These are phyloP conservation scores for Congeria kusceri DNA, from an alignment of 2,888 invertebrate species.

Conservation along the genomic window DNA sequence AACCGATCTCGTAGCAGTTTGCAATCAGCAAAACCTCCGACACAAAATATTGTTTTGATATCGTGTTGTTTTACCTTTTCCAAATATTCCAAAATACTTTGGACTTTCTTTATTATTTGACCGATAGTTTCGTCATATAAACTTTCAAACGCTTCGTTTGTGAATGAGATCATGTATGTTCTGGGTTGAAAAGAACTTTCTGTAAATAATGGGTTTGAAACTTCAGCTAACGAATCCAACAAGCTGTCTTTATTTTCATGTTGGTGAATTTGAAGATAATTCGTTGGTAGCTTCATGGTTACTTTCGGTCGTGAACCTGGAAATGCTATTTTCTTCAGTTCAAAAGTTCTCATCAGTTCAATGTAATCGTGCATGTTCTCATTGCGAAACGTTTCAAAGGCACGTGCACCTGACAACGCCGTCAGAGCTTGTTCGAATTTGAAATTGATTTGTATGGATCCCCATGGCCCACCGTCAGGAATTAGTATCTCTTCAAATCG, in stretches of 20 bases:
- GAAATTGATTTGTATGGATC: constrained; percentile 40
- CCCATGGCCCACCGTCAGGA: constrained; percentile 48
- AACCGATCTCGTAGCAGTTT: constrained; percentile 28
- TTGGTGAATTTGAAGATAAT: constrained; percentile 22
- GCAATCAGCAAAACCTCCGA: constrained; percentile 55
- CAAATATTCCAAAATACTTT: background rate
- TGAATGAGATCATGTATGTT: constrained; percentile 22
- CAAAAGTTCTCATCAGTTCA: background rate
- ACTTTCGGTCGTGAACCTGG: constrained; percentile 2
- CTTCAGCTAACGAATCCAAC: constrained; percentile 10
- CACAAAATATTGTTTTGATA: constrained; percentile 31
- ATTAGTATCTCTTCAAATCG: constrained; percentile 37
- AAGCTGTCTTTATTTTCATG: constrained; percentile 15
- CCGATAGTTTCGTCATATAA: constrained; percentile 30
- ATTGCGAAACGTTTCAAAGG: constrained; percentile 11
- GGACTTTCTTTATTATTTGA: constrained; percentile 13
- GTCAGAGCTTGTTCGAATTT: constrained; percentile 25
- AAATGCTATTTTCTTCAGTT: background rate
- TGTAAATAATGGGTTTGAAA: background rate
- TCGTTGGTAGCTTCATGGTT: constrained; percentile 17
- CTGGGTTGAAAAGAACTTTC: background rate
- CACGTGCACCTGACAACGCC: constrained; percentile 30
- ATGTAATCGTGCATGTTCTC: constrained; percentile 31
- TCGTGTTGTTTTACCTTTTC: background rate
- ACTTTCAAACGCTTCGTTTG: background rate